Base-by-base conservation (phyloP, 2,888 invertebrate genomes). In the Agriopis leucophaearia region DNA sequence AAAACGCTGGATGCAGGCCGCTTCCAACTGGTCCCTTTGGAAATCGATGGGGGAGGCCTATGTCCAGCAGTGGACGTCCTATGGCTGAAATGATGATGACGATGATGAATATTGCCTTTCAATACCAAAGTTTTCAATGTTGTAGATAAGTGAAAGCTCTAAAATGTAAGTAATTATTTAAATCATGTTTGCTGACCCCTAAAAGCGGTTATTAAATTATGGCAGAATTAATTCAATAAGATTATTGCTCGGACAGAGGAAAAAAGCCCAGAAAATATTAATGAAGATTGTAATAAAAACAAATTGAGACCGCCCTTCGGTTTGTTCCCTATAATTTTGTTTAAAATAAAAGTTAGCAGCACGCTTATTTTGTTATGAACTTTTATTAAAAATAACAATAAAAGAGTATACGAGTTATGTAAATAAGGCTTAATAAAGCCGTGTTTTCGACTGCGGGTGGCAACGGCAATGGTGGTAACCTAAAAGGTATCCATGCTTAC, bases 201-300 rank as follows among this genome's bases (percentile, higher is more conserved):
- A 62, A 66, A 71, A 74, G 56, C 61, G 64, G 54, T 55, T 65
- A 48, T 72, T 69, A 64, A 74, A 71, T 67, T 67, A 75, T 64
- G 69, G 71, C 66, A 54, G 62, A 77, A 76, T 76, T 72, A 76
- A 77, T 71, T 76, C 72, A 72, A 77, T 75, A 52, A 64, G 64
- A 71, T 76, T 74, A 73, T 71, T 57, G 63, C 56, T 65, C 67
- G 69, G 67, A 45, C 48, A 70, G 66, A 63, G 66, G 68, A 67
- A 64, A 72, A 55, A 40, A 55, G 62, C 67, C 66, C 61, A 76
- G 66, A 70, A 76, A 73, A 72, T 64, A 67, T 74, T n/a, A 72
- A 74, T 71, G 69, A 72, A 68, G 69, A 66, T 66, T 57, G 58
- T 69, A 66, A 63, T 58, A 67, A 67, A 64, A 67, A 59, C 55